Conservation (phyloP, 2,113 vertebrate species). For the Prunella himalayana region DNA sequence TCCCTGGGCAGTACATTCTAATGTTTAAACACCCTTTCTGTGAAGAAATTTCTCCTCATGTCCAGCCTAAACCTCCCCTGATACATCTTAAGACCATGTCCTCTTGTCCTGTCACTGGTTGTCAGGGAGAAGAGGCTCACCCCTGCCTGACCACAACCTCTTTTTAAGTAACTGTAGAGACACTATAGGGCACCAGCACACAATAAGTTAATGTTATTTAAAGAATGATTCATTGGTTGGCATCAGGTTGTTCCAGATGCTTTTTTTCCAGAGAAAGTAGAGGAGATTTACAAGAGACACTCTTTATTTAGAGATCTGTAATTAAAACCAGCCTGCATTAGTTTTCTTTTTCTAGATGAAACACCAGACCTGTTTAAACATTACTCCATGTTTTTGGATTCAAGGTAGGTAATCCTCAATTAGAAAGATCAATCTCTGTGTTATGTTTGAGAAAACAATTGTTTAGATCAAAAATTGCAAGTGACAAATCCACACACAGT, state of each 20-base stretch:
- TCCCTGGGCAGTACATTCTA: neutral
- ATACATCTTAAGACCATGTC: neutral
- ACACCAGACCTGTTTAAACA: constrained; percentile 10
- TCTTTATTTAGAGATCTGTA: neutral
- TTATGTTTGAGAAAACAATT: constrained; percentile 30
- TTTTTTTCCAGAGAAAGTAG: neutral
- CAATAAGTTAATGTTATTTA: neutral
- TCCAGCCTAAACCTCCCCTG: neutral
- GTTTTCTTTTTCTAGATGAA: neutral
- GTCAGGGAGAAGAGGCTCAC: neutral
- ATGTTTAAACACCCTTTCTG: neutral
- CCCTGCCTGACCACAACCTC: neutral
- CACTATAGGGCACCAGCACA: neutral
- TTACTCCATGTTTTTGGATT: neutral
- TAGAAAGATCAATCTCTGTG: constrained; percentile 16
- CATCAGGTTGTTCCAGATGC: neutral
- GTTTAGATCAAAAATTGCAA: constrained; percentile 29
- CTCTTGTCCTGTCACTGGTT: neutral
- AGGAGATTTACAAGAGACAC: neutral
- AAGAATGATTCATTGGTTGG: neutral
- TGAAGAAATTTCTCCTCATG: neutral
- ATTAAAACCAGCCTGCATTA: neutral
- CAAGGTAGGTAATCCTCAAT: constrained; percentile 19
- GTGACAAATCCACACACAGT: constrained; percentile 5
- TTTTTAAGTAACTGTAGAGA: neutral